These are phyloP conservation scores for Cyphomyrus plagiostoma DNA, from an alignment of 2,113 vertebrate species.

Conservation along the genomic window DNA sequence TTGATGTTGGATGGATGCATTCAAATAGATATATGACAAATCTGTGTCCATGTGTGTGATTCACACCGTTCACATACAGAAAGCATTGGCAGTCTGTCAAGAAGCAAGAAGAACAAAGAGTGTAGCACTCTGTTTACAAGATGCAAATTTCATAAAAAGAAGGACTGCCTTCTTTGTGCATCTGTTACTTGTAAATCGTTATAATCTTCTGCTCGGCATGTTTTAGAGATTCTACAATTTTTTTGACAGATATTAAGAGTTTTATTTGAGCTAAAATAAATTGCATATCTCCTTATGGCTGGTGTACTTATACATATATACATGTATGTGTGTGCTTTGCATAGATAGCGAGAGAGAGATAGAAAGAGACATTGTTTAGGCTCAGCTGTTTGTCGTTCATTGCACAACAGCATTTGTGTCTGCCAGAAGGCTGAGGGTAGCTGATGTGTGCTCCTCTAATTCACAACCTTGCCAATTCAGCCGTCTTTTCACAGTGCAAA, in stretches of 20 bases:
- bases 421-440: slow-evolving; percentile 11
- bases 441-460: slow-evolving; percentile 11
- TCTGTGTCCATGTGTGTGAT: slow-evolving; percentile 17
- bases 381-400: slow-evolving; percentile 8
- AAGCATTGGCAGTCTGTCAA: slow-evolving; percentile 15
- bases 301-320: slow-evolving; percentile 2
- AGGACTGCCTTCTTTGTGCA: not conserved
- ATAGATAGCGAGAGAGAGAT: not conserved
- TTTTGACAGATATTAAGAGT: not conserved
- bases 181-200: not conserved
- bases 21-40: slow-evolving; percentile 13
- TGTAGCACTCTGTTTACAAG: slow-evolving; percentile 19
- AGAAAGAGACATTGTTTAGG: not conserved
- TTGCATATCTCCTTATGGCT: not conserved
- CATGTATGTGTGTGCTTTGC: not conserved
- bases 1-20: not conserved
- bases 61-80: slow-evolving; percentile 22
- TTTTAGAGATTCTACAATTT: not conserved
- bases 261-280: slow-evolving; percentile 3
- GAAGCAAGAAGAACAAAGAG: slow-evolving; percentile 16
- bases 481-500: slow-evolving; percentile 14
- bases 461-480: slow-evolving; percentile 5
- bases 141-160: slow-evolving; percentile 19
- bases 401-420: slow-evolving; percentile 13
- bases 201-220: not conserved